Evolutionary conservation across 1,140 invertebrate genomes (phyloP).

Genomic region (Ridgeia piscesae): DNA sequence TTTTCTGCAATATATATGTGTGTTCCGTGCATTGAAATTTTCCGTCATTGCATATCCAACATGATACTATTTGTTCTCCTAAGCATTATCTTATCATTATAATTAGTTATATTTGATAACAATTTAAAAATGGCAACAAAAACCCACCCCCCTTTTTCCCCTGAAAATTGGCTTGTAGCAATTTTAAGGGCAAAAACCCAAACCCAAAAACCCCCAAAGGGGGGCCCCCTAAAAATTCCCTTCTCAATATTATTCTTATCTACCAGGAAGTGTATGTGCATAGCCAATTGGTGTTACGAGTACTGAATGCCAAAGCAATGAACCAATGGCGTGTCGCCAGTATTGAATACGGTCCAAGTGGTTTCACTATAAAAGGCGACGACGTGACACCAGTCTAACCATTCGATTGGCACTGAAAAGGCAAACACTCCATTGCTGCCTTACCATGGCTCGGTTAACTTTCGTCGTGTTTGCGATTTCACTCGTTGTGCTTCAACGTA

Average conservation of each 20-base stretch:
- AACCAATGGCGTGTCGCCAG: not conserved
- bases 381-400: not conserved
- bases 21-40: too few relatives aligned
- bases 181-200: too few relatives aligned
- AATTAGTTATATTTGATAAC: too few relatives aligned
- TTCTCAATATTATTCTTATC: not conserved
- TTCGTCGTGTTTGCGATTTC: not conserved
- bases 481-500: not conserved
- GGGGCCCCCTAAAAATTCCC: not conserved
- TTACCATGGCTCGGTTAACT: not conserved
- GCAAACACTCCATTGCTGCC: not conserved
- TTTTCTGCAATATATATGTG: too few relatives aligned
- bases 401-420: not conserved
- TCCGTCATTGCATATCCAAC: too few relatives aligned
- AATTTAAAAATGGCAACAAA: not conserved
- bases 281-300: not conserved
- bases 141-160: too few relatives aligned
- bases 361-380: not conserved
- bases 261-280: not conserved
- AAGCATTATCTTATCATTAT: too few relatives aligned
- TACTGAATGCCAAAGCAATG: not conserved
- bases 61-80: too few relatives aligned
- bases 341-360: not conserved
- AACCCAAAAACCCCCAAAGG: not conserved
- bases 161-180: not conserved